phyloP scores from a whole-genome alignment of 2,113 vertebrate genomes.

The Anoura caudifer region DNA sequence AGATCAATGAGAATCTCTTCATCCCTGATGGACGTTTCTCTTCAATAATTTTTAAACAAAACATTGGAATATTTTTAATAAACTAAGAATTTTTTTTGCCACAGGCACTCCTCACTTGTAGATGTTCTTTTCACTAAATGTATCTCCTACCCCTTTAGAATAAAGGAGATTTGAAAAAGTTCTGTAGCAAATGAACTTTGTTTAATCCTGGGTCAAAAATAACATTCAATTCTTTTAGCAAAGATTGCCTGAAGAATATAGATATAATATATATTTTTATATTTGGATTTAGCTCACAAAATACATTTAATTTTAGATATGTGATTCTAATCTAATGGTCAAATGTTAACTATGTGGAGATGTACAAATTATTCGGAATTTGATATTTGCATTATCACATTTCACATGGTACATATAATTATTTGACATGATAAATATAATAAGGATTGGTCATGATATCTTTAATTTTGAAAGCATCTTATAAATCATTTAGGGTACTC shows the following conservation, averaged over 20 bases:
- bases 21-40: not conserved
- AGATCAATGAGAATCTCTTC: not conserved
- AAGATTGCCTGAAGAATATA: not conserved
- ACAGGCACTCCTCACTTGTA: not conserved
- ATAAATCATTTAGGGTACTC: not conserved
- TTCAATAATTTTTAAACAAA: not conserved
- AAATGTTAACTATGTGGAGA: not conserved
- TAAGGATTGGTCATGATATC: not conserved
- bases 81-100: not conserved
- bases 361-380: not conserved
- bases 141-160: not conserved
- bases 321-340: not conserved
- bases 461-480: not conserved
- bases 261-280: not conserved
- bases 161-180: not conserved
- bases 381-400: not conserved
- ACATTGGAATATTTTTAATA: not conserved
- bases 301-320: not conserved
- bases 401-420: not conserved
- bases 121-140: not conserved
- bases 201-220: not conserved
- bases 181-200: not conserved
- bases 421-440: not conserved
- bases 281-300: not conserved
- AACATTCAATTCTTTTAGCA: not conserved